Evolutionary conservation across 1,140 invertebrate genomes (phyloP).

Genomic region (Colletes latitarsis): DNA sequence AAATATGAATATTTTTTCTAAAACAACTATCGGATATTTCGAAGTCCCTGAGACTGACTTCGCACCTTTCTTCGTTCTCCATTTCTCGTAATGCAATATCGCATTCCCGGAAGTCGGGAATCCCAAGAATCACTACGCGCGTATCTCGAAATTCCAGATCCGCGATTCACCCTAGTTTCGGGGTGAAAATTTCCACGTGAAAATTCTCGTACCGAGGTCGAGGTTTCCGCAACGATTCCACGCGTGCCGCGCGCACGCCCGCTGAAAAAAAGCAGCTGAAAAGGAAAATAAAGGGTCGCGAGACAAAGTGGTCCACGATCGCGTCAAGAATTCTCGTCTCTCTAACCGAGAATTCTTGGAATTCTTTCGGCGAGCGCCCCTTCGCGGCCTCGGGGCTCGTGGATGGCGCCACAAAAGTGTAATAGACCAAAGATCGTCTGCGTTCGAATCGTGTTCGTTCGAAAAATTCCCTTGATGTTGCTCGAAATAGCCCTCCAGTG

Average conservation of each 20-base stretch:
- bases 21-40: neutral
- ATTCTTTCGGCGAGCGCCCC: constrained; percentile 20
- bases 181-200: neutral
- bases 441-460: too few species aligned
- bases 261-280: neutral
- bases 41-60: neutral
- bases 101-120: neutral
- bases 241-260: constrained; percentile 11
- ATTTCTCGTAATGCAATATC: neutral
- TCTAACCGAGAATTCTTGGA: constrained; percentile 41
- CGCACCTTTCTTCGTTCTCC: neutral
- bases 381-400: neutral
- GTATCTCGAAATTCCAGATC: neutral
- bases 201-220: neutral
- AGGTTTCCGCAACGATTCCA: constrained; percentile 10
- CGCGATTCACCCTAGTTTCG: neutral
- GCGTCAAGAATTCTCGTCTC: constrained; percentile 39
- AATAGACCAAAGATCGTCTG: constrained; percentile 1
- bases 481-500: too few species aligned
- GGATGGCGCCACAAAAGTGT: constrained; percentile 15
- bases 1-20: too few species aligned
- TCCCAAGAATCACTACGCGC: neutral
- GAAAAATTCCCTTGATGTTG: neutral
- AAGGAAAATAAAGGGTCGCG: constrained; percentile 33
- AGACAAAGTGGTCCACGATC: constrained; percentile 26